phyloP scores from a whole-genome alignment of 1,140 invertebrate genomes.

The Cydia splendana region DNA sequence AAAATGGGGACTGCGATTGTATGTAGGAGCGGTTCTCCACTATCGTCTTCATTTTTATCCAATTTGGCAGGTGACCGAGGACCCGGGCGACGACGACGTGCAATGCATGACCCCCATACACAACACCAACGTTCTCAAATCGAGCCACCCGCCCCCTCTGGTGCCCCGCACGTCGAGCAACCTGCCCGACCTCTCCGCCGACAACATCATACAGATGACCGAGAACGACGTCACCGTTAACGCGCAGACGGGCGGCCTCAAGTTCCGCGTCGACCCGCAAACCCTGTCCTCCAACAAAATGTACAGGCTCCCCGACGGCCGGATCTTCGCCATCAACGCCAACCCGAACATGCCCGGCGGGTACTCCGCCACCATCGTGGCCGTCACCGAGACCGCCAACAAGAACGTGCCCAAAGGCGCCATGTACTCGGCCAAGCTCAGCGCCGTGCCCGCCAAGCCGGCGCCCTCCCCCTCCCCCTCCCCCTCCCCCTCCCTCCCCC shows the following conservation, averaged over 20 bases:
- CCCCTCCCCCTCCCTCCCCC: conserved; percentile 39
- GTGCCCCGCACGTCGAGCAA: conserved; percentile 37
- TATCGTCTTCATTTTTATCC: background rate
- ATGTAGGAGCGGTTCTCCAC: no score
- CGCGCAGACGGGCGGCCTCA: conserved; percentile 69
- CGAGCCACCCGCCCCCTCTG: conserved; percentile 43
- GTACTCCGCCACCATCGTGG: conserved; percentile 78
- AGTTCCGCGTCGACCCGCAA: conserved; percentile 77
- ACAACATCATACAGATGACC: conserved; percentile 77
- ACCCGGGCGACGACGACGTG: conserved; percentile 71
- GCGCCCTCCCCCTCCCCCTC: conserved; percentile 37
- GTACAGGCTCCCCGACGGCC: conserved; percentile 76
- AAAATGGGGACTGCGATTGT: no score
- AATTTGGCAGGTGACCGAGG: conserved; percentile 63
- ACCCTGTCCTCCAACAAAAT: conserved; percentile 77
- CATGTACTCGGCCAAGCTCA: conserved; percentile 64
- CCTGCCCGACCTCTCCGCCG: conserved; percentile 48
- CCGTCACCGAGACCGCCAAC: conserved; percentile 54
- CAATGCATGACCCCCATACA: conserved; percentile 70
- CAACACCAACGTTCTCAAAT: conserved; percentile 47
- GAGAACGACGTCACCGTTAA: conserved; percentile 78
- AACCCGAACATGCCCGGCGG: conserved; percentile 77
- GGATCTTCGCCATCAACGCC: conserved; percentile 76
- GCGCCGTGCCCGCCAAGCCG: conserved; percentile 47
- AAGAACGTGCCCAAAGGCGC: conserved; percentile 50